These are phyloP conservation scores for Micrastur ruficollis DNA, from an alignment of 2,797 vertebrate genomes.

Conservation along the genomic window DNA sequence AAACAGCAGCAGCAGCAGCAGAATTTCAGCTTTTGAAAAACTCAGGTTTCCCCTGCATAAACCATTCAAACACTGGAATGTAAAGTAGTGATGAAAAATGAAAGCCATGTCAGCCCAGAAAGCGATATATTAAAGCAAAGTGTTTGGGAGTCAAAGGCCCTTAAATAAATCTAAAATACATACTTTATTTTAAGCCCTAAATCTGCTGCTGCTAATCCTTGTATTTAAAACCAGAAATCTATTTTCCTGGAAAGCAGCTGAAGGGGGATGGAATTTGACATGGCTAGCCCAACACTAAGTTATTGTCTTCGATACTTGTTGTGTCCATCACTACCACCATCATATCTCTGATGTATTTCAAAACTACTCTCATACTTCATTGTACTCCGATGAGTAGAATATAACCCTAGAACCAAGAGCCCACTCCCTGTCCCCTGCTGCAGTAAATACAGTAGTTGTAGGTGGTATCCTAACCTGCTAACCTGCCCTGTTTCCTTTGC, in stretches of 20 bases:
- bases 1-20: background rate
- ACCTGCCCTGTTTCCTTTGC: background rate
- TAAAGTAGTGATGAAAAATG: slow-evolving; percentile 63
- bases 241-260: slow-evolving; percentile 46
- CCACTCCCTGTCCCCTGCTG: background rate
- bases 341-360: background rate
- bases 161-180: slow-evolving; percentile 65
- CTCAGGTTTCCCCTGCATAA: slow-evolving; percentile 1
- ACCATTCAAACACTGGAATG: slow-evolving; percentile 44
- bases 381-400: background rate
- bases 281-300: background rate
- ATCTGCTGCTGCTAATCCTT: slow-evolving; percentile 66
- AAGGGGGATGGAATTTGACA: background rate
- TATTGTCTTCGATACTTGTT: background rate
- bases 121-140: slow-evolving; percentile 53
- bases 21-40: slow-evolving; percentile 20
- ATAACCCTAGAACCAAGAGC: background rate
- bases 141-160: slow-evolving; percentile 62
- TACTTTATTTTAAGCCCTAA: slow-evolving; percentile 63
- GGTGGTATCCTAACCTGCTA: background rate
- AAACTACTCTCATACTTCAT: background rate
- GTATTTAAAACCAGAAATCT: slow-evolving; percentile 54
- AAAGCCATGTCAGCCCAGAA: slow-evolving; percentile 51
- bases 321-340: background rate
- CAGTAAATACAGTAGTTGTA: background rate